A percentile compares a stretch with the other conserved stretches of the same genome.
phyloP scores from a whole-genome alignment of 2,797 vertebrate species.

The Hirundo rustica region DNA sequence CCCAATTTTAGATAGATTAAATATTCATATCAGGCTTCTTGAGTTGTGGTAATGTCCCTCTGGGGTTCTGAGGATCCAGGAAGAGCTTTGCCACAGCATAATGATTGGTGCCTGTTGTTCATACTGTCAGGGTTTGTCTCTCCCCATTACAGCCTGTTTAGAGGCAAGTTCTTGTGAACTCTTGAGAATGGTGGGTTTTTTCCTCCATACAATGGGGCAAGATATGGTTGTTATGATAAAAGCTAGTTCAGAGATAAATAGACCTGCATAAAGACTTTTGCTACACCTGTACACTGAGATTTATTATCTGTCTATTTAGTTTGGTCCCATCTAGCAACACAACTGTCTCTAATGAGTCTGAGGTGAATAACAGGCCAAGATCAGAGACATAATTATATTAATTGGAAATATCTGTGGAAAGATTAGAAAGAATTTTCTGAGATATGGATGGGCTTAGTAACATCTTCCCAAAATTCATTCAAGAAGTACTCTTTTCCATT shows the following conservation, averaged over 20 bases:
- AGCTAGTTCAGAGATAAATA: background rate
- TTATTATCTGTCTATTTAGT: background rate
- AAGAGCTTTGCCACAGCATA: background rate
- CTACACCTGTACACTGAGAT: background rate
- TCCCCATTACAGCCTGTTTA: background rate
- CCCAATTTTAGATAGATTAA: constrained; percentile 68
- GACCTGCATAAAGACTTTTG: background rate
- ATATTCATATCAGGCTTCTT: constrained; percentile 62
- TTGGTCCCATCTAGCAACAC: background rate
- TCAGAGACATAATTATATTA: background rate
- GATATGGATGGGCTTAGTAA: background rate
- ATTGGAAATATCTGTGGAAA: background rate
- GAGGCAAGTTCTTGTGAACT: background rate
- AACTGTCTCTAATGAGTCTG: background rate
- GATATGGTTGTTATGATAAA: background rate
- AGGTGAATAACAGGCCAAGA: background rate
- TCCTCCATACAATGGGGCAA: background rate
- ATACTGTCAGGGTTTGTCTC: background rate
- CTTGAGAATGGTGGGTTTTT: background rate
- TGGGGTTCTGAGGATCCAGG: constrained; percentile 28
- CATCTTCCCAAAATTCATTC: background rate
- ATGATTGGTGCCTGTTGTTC: background rate
- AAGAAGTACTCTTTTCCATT: background rate
- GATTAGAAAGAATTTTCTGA: background rate
- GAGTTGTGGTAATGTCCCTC: constrained; percentile 43